Conservation (phyloP, 2,888 invertebrate genomes). For the Kuschelorhynchus macadamiae region DNA sequence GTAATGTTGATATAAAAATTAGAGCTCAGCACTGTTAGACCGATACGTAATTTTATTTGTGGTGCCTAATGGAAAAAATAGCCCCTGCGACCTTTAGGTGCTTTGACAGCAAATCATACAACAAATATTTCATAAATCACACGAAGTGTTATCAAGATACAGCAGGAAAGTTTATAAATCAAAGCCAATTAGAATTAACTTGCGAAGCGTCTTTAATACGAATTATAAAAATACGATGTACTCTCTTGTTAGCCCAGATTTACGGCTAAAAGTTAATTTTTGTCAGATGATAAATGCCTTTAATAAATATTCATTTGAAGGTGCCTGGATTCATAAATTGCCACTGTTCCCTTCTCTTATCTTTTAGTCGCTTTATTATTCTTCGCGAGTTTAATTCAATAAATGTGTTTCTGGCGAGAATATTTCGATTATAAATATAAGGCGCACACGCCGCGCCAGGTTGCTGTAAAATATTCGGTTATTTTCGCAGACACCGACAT, state of each 20-base stretch:
- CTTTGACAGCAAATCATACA: too few species aligned
- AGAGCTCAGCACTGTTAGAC: too few species aligned
- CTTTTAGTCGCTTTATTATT: constrained; percentile 41
- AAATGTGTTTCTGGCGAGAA: constrained; percentile 31
- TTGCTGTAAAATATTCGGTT: neutral
- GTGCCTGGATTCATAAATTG: constrained; percentile 44
- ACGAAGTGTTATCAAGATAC: too few species aligned
- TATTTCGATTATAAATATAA: constrained; percentile 43
- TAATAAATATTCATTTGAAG: constrained; percentile 49
- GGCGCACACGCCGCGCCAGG: constrained; percentile 19
- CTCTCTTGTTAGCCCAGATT: constrained; percentile 30
- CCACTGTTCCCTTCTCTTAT: constrained; percentile 38
- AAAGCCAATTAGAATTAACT: too few species aligned
- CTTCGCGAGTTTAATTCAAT: constrained; percentile 42
- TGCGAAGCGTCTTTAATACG: neutral
- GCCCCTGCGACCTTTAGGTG: too few species aligned
- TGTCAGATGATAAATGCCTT: constrained; percentile 47
- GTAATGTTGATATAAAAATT: too few species aligned
- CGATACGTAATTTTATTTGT: too few species aligned
- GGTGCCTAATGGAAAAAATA: too few species aligned
- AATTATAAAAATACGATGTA: neutral
- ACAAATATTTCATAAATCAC: too few species aligned
- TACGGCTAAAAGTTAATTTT: constrained; percentile 42
- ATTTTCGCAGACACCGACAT: neutral
- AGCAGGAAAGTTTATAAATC: too few species aligned